Evolutionary conservation across 1,140 invertebrate species (phyloP).

Genomic region (Platorchestia sp.): DNA sequence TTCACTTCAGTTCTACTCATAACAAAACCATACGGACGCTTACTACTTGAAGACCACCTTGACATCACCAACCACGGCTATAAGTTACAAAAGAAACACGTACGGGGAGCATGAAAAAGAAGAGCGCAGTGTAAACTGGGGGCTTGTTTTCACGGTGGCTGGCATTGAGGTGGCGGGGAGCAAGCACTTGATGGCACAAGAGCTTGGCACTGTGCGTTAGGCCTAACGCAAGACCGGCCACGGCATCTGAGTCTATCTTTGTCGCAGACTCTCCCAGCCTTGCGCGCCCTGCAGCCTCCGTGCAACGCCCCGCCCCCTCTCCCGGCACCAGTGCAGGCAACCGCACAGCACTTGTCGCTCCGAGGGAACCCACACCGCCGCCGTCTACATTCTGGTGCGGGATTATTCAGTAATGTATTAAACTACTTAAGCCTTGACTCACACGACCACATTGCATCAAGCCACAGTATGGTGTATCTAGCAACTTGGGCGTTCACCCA

Average conservation of each 20-base stretch:
- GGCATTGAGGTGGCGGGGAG: background rate
- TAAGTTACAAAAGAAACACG: background rate
- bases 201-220: background rate
- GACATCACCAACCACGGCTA: background rate
- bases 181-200: background rate
- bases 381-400: background rate
- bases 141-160: background rate
- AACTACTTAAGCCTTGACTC: too few species aligned
- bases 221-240: background rate
- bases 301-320: background rate
- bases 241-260: background rate
- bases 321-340: background rate
- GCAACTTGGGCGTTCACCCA: too few species aligned
- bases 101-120: background rate
- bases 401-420: background rate
- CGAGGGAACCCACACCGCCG: too few species aligned
- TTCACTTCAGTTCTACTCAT: too few species aligned
- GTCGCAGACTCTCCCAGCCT: background rate
- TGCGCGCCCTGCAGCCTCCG: background rate
- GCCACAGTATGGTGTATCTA: background rate
- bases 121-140: background rate
- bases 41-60: too few species aligned
- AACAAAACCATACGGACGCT: too few species aligned
- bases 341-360: too few species aligned
- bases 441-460: too few species aligned